Conservation (phyloP, 2,113 vertebrate genomes). For the Pelvicachromis taeniatus region DNA sequence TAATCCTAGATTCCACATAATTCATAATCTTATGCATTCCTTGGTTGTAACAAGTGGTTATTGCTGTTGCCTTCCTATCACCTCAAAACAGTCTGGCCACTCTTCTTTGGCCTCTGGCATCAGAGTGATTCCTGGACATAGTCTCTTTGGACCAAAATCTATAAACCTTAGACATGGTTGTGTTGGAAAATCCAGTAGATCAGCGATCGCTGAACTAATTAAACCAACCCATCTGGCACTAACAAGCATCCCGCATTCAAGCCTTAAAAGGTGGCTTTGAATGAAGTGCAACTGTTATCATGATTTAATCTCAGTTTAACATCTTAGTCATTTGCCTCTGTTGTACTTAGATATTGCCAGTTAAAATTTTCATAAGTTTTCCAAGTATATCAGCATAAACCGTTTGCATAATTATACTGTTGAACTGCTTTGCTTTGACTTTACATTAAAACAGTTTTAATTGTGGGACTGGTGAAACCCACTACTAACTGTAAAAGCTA, state of each 20-base stretch:
- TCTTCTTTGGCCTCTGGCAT: too few species aligned
- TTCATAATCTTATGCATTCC: neutral
- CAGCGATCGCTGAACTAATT: neutral
- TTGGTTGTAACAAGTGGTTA: neutral
- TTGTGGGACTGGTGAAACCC: neutral
- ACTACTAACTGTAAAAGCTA: neutral
- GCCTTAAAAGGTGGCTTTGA: neutral
- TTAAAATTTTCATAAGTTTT: neutral
- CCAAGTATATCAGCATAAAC: neutral
- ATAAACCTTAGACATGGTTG: neutral
- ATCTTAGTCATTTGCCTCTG: neutral
- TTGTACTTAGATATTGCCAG: neutral
- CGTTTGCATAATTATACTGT: neutral
- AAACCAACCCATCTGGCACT: neutral
- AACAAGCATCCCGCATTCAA: neutral
- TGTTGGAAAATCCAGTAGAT: neutral
- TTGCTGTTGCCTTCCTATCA: accelerated
- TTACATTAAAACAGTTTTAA: neutral
- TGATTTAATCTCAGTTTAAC: neutral
- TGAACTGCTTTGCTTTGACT: neutral
- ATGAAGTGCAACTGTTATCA: neutral
- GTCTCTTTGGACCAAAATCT: too few species aligned
- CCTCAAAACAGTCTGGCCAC: neutral
- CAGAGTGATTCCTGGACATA: too few species aligned
- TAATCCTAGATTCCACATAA: neutral